A percentile compares a stretch with the other conserved stretches of the same genome.
These are phyloP conservation scores for Camponotus fellah DNA, from an alignment of 2,888 invertebrate species.

Conservation along the genomic window DNA sequence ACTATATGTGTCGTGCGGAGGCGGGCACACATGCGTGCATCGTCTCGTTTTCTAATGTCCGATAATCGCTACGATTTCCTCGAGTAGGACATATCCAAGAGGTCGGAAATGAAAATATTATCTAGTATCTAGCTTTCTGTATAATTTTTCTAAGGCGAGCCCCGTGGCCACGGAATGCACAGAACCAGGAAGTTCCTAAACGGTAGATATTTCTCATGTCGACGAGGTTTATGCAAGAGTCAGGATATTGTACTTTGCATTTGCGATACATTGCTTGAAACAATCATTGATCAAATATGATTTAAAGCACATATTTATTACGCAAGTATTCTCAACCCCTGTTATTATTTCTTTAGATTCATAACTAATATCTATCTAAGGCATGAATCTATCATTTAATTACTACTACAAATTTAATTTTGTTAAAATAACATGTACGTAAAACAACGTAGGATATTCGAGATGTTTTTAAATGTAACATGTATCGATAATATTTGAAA, in stretches of 20 bases:
- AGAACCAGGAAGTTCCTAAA: slow-evolving; percentile 62
- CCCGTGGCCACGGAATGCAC: slow-evolving; percentile 21
- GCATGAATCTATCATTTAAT: background rate
- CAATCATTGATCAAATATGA: slow-evolving; percentile 51
- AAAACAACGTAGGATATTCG: background rate
- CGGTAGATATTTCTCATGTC: slow-evolving; percentile 59
- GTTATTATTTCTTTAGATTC: background rate
- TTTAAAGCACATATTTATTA: slow-evolving; percentile 11
- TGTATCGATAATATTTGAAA: background rate
- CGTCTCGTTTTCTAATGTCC: slow-evolving; percentile 9
- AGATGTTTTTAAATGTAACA: background rate
- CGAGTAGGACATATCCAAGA: slow-evolving; percentile 17
- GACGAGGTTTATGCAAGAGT: slow-evolving; percentile 53
- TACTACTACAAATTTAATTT: background rate
- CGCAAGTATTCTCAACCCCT: background rate
- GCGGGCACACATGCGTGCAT: slow-evolving; percentile 29
- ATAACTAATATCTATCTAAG: background rate
- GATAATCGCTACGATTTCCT: slow-evolving; percentile 40
- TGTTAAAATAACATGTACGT: background rate
- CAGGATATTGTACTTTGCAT: slow-evolving; percentile 48
- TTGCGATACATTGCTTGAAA: slow-evolving; percentile 32
- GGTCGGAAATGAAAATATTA: slow-evolving; percentile 47
- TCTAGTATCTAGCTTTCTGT: slow-evolving; percentile 25
- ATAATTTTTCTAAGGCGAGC: slow-evolving; percentile 32
- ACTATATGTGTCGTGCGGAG: slow-evolving; percentile 44